Conservation (phyloP, 2,888 invertebrate genomes). For the Vanessa cardui region DNA sequence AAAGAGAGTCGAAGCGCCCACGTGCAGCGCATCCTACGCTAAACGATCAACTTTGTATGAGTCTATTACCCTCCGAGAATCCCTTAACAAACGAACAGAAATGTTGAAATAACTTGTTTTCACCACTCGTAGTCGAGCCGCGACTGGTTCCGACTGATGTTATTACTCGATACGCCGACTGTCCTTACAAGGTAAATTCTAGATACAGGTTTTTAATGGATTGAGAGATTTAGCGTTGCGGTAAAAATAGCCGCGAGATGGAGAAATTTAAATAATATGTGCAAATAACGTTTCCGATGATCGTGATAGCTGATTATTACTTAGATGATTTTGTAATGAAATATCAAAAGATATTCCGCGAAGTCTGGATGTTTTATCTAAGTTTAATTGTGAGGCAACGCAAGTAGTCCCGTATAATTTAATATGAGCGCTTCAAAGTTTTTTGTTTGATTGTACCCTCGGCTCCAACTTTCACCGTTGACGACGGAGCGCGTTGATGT, state of each 20-base stretch:
- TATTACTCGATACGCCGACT: constrained; percentile 8
- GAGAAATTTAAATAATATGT: constrained; percentile 11
- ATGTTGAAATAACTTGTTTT: constrained; percentile 14
- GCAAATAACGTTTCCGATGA: not conserved
- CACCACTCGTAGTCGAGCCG: constrained; percentile 9
- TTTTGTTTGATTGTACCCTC: constrained; percentile 31
- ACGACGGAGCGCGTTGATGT: constrained; percentile 23
- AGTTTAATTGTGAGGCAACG: constrained; percentile 3
- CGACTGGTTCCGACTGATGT: constrained; percentile 11
- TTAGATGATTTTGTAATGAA: not conserved
- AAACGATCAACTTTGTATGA: not conserved
- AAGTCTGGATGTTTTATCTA: constrained; percentile 1
- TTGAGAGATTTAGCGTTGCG: constrained; percentile 22
- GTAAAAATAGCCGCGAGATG: constrained; percentile 3
- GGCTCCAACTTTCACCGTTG: constrained; percentile 33
- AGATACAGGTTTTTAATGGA: constrained; percentile 26
- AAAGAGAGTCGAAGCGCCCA: constrained; percentile 19
- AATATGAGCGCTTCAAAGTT: constrained; percentile 30
- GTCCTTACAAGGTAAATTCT: constrained; percentile 21
- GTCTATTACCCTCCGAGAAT: constrained; percentile 17
- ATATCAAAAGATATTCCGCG: not conserved
- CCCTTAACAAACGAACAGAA: constrained; percentile 11
- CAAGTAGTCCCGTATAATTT: constrained; percentile 23
- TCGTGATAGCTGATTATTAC: not conserved
- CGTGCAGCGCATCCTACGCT: constrained; percentile 21